phyloP scores from a whole-genome alignment of 1,140 invertebrate genomes.

The Leucophenga varia region DNA sequence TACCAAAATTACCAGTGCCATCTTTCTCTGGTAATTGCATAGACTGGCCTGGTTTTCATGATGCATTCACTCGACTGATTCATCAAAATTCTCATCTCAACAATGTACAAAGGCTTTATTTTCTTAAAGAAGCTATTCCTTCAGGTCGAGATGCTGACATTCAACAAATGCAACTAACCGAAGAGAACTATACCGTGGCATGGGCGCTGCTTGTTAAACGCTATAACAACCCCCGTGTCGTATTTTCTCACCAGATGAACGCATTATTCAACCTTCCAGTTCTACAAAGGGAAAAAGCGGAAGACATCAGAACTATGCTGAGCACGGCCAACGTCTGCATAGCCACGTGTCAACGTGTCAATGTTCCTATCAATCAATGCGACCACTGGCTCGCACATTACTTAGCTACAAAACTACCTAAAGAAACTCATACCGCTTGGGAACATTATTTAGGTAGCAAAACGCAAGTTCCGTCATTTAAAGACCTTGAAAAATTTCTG shows the following conservation, averaged over 20 bases:
- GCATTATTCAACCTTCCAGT: background rate
- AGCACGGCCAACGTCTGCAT: background rate
- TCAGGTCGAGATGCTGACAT: too few species aligned
- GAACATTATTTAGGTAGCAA: slow-evolving; percentile 1
- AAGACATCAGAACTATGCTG: background rate
- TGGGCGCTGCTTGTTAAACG: background rate
- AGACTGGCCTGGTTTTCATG: too few species aligned
- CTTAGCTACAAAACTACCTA: background rate
- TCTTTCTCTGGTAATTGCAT: too few species aligned
- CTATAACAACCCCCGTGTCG: background rate
- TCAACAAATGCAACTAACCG: background rate
- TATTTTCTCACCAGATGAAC: slow-evolving; percentile 1
- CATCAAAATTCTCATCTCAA: too few species aligned
- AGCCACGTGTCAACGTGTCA: background rate
- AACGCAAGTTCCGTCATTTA: background rate
- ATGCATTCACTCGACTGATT: too few species aligned
- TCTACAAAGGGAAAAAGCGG: background rate
- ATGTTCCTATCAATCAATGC: background rate
- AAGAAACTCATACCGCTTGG: background rate
- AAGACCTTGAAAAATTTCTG: background rate
- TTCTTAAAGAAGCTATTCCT: background rate
- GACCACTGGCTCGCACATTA: slow-evolving; percentile 1
- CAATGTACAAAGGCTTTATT: background rate
- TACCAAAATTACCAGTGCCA: too few species aligned
- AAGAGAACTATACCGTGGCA: background rate